These are phyloP conservation scores for Aphelinus certus DNA, from an alignment of 1,140 invertebrate species.

Conservation along the genomic window DNA sequence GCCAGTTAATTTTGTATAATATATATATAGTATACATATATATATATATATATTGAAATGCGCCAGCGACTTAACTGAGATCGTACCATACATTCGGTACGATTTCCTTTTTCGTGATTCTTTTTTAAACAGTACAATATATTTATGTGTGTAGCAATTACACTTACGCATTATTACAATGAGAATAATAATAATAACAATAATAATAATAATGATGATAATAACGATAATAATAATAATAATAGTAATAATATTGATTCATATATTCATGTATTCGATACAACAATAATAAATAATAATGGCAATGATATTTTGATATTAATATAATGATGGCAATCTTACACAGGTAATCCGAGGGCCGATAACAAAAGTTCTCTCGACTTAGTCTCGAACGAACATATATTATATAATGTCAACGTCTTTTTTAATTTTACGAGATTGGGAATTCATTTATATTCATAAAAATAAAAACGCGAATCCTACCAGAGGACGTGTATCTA, in stretches of 20 bases:
- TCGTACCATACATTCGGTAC: conserved; percentile 2
- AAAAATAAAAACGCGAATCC: conserved; percentile 50
- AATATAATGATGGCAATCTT: not conserved
- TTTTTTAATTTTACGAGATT: conserved; percentile 7
- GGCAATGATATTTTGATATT: conserved; percentile 44
- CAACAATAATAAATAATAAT: conserved; percentile 42
- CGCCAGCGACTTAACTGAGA: conserved; percentile 29
- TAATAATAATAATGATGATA: too few relatives aligned
- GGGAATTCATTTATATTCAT: conserved; percentile 23
- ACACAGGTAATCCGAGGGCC: not conserved
- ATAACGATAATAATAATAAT: not conserved
- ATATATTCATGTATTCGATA: conserved; percentile 28
- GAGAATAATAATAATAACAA: too few relatives aligned
- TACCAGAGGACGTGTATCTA: conserved; percentile 54
- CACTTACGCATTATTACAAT: conserved; percentile 33
- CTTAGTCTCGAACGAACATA: conserved; percentile 18
- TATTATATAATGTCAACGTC: conserved; percentile 24
- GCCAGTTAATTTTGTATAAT: conserved; percentile 6
- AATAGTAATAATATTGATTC: conserved; percentile 38
- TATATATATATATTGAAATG: conserved; percentile 28
- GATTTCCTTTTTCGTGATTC: conserved; percentile 29
- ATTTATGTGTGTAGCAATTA: conserved; percentile 30
- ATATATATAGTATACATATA: not conserved
- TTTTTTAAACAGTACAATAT: conserved; percentile 42
- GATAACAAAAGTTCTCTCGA: conserved; percentile 21